A percentile compares a stretch with the other conserved stretches of the same genome.
Evolutionary conservation across 2,888 invertebrate genomes (phyloP).

Genomic region (Hirudinaria manillensis): DNA sequence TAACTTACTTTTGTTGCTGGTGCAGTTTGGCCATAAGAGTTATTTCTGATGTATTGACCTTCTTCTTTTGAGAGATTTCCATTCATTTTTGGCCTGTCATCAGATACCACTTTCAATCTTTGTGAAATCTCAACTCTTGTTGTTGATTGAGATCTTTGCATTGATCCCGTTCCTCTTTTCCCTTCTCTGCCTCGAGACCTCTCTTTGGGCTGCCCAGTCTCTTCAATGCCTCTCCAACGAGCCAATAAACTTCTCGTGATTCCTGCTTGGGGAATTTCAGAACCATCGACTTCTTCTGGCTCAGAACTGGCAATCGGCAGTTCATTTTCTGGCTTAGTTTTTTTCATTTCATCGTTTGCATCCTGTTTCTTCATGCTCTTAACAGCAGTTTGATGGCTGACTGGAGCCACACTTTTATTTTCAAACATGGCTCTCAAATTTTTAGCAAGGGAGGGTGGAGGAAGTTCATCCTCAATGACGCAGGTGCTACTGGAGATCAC

Average conservation of each 20-base stretch:
- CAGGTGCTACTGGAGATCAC: constrained; percentile 32
- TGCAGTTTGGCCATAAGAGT: not conserved
- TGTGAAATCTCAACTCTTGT: constrained; percentile 19
- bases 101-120: constrained; percentile 6
- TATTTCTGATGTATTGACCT: not conserved
- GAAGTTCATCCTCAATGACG: constrained; percentile 37
- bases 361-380: not conserved
- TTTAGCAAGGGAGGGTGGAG: constrained; percentile 35
- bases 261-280: constrained; percentile 38
- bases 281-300: constrained; percentile 20
- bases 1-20: too few relatives aligned
- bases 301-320: not conserved
- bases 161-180: not conserved
- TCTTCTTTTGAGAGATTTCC: constrained; percentile 12
- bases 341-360: constrained; percentile 27
- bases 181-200: not conserved
- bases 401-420: constrained; percentile 6
- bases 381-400: constrained; percentile 1
- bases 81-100: constrained; percentile 7
- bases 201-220: constrained; percentile 2
- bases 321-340: constrained; percentile 1
- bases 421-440: constrained; percentile 38
- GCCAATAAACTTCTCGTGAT: constrained; percentile 34
- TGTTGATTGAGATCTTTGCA: constrained; percentile 19
- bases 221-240: constrained; percentile 36